Evolutionary conservation across 2,113 vertebrate species (phyloP).

Genomic region (Triplophysa tibetana): DNA sequence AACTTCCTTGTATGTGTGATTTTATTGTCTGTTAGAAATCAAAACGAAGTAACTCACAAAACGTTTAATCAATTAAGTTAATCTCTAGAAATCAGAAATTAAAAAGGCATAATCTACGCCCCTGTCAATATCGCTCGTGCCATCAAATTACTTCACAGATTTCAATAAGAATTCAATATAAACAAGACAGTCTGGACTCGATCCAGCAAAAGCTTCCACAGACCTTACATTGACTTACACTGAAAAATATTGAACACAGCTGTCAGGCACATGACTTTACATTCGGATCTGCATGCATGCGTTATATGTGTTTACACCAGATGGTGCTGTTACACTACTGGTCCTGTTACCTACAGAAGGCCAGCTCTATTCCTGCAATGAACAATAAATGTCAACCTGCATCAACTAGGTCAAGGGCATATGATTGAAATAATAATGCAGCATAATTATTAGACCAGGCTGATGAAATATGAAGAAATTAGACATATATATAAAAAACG

Average conservation of each 20-base stretch:
- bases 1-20: neutral
- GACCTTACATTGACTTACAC: constrained; percentile 19
- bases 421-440: constrained; percentile 73
- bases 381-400: constrained; percentile 70
- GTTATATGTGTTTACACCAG: constrained; percentile 57
- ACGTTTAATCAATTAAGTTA: neutral
- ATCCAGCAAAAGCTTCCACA: neutral
- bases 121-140: constrained; percentile 5
- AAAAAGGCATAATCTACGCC: neutral
- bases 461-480: constrained; percentile 74
- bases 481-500: neutral
- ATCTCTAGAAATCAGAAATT: neutral
- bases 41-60: constrained; percentile 10
- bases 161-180: constrained; percentile 30
- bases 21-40: no score
- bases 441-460: constrained; percentile 68
- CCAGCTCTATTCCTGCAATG: constrained; percentile 61
- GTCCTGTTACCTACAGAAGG: constrained; percentile 17
- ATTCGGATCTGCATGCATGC: constrained; percentile 8
- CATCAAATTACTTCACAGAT: constrained; percentile 3
- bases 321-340: constrained; percentile 71
- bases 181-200: constrained; percentile 17
- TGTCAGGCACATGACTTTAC: neutral
- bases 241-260: neutral
- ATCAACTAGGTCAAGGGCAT: constrained; percentile 74